Evolutionary conservation across 2,113 vertebrate genomes (phyloP), one percentile per base, ranked within the genome.

Genomic region (Antechinus flavipes): DNA sequence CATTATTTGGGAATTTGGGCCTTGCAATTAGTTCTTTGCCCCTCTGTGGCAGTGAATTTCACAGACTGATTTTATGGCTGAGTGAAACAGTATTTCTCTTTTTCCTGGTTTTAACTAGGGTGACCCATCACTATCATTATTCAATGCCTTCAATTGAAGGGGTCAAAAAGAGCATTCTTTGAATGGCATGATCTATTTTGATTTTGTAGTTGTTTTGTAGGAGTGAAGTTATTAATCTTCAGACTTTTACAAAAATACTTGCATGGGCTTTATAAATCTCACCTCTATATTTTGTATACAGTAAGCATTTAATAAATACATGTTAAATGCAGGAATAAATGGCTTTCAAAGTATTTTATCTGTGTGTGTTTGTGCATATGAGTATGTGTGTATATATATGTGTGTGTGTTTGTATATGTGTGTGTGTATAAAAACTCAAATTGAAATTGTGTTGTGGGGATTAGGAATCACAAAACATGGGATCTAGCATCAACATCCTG

Each of bases 111-210:
- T 92, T 68, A 24, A 92, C 54, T 61, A 93, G 11, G 11, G 89
- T 52, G 52, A 93, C 49, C 91, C 89, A 92, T 96, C 35, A 95
- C 50, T 55, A 76, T 16, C 5, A n/a, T 76, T 42, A 76, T 22
- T 42, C 22, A 76, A 76, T 76, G 4, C n/a, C 11, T 8, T n/a
- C n/a, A n/a, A n/a, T n/a, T 12, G 6, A 22, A 22, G n/a, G 14
- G 68, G 6, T n/a, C 68, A 76, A 42, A 76, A 76, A 76, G 68
- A 42, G 14, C 68, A 42, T 76, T 42, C 35, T 12, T 76, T 22
- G 68, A 8, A 16, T 76, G 35, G 16, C 7, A 42, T 42, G 68
- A 76, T 76, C 16, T 22, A 6, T 42, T 76, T 22, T 76, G 68
- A 76, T 76, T 76, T 76, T 42, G 14, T 42, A 22, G 35, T 76